A percentile compares a stretch with the other conserved stretches of the same genome.
phyloP scores from a whole-genome alignment of 1,140 invertebrate genomes.

The Pinna nobilis region DNA sequence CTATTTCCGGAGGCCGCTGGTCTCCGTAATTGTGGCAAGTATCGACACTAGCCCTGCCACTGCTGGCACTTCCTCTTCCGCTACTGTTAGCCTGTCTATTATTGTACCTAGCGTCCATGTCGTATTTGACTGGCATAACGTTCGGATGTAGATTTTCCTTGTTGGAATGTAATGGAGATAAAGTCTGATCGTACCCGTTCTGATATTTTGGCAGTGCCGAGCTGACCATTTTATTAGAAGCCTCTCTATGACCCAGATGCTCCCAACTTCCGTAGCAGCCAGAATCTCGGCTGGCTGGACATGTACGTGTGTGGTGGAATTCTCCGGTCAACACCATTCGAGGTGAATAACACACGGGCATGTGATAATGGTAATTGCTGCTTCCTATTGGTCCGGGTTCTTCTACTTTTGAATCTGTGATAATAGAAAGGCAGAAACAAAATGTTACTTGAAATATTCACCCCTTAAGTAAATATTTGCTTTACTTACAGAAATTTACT shows the following conservation, averaged over 20 bases:
- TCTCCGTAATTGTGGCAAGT: conserved; percentile 22
- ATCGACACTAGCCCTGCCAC: conserved; percentile 3
- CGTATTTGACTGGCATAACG: background rate
- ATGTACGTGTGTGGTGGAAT: conserved; percentile 31
- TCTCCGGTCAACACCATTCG: conserved; percentile 5
- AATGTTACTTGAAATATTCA: no score
- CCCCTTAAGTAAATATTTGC: no score
- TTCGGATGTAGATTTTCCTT: conserved; percentile 24
- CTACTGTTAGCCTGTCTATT: conserved; percentile 20
- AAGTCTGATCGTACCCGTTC: background rate
- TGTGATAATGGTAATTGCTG: no score
- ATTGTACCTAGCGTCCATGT: background rate
- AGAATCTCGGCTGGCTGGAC: conserved; percentile 60
- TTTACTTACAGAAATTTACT: no score
- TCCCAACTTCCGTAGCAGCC: conserved; percentile 66
- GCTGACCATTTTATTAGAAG: conserved; percentile 32
- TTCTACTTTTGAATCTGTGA: no score
- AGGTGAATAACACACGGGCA: conserved; percentile 23
- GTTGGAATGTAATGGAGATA: conserved; percentile 30
- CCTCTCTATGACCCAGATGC: conserved; percentile 34
- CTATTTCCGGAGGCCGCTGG: conserved; percentile 43
- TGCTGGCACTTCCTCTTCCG: conserved; percentile 13
- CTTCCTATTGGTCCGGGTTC: no score
- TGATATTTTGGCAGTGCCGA: conserved; percentile 5
- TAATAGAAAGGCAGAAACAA: no score